These are phyloP conservation scores for Scrobipalpa atriplicella DNA, from an alignment of 2,888 invertebrate genomes.

Conservation along the genomic window DNA sequence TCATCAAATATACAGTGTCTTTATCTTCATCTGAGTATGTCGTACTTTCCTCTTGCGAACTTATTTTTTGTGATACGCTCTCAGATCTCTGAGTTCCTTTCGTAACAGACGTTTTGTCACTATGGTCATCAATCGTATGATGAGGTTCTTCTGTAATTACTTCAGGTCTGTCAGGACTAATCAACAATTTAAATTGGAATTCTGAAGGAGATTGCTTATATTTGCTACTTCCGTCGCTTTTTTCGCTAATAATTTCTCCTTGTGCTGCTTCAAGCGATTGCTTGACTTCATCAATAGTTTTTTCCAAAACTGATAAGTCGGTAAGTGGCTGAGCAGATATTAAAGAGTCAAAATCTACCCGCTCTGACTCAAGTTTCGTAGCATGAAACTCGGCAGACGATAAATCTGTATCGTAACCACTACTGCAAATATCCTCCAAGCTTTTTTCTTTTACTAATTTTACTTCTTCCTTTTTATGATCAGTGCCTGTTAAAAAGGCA, in stretches of 20 bases:
- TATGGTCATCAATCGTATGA: slow-evolving; percentile 69
- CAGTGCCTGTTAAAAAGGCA: slow-evolving; percentile 74
- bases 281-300: slow-evolving; percentile 88
- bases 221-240: slow-evolving; percentile 84
- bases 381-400: slow-evolving; percentile 84
- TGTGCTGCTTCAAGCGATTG: slow-evolving; percentile 87
- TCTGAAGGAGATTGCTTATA: slow-evolving; percentile 89
- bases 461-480: slow-evolving; percentile 71
- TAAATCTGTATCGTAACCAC: slow-evolving; percentile 86
- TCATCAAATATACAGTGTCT: slow-evolving; percentile 66
- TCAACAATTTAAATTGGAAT: slow-evolving; percentile 86
- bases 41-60: slow-evolving; percentile 67
- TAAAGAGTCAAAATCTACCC: slow-evolving; percentile 76
- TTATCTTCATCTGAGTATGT: slow-evolving; percentile 83
- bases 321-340: slow-evolving; percentile 76
- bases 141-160: slow-evolving; percentile 84
- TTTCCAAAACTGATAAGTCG: slow-evolving; percentile 84
- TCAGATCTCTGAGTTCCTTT: slow-evolving; percentile 71
- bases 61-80: slow-evolving; percentile 64
- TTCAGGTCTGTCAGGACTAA: slow-evolving; percentile 80
- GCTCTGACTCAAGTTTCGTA: slow-evolving; percentile 78
- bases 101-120: slow-evolving; percentile 49
- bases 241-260: slow-evolving; percentile 86
- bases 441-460: slow-evolving; percentile 78
- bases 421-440: slow-evolving; percentile 86